A percentile compares a stretch with the other conserved stretches of the same genome.
phyloP scores from a whole-genome alignment of 2,888 invertebrate genomes.

The Philhelius pedissequus region DNA sequence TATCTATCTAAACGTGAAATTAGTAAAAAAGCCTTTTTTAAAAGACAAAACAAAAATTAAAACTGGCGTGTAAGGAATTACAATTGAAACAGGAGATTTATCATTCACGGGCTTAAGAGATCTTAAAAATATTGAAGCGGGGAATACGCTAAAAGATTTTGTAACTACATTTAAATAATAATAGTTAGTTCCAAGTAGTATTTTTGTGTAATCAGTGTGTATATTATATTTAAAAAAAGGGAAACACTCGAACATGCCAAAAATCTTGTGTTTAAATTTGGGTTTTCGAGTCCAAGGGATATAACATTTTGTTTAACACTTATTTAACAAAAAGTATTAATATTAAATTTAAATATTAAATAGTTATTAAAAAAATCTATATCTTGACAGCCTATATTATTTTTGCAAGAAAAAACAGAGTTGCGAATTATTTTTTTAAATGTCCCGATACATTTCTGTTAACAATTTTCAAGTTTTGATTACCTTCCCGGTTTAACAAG shows the following conservation, averaged over 20 bases:
- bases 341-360: too few relatives aligned
- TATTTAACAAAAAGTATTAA: too few relatives aligned
- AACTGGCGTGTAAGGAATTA: not conserved
- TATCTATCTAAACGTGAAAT: not conserved
- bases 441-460: too few relatives aligned
- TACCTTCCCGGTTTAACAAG: too few relatives aligned
- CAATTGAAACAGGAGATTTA: constrained; percentile 17
- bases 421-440: too few relatives aligned
- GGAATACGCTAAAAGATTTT: not conserved
- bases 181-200: not conserved
- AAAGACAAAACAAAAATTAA: not conserved
- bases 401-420: too few relatives aligned
- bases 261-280: not conserved
- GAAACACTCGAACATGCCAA: not conserved
- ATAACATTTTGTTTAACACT: too few relatives aligned
- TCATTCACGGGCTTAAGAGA: not conserved
- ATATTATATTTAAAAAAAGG: too few relatives aligned
- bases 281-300: not conserved
- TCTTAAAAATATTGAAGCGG: not conserved
- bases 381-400: too few relatives aligned
- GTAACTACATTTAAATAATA: not conserved
- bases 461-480: too few relatives aligned
- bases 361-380: too few relatives aligned
- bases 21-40: not conserved
- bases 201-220: too few relatives aligned